A percentile compares a stretch with the other conserved stretches of the same genome.
Conservation (phyloP, 2,797 vertebrate species). For the Sardinella longiceps region DNA sequence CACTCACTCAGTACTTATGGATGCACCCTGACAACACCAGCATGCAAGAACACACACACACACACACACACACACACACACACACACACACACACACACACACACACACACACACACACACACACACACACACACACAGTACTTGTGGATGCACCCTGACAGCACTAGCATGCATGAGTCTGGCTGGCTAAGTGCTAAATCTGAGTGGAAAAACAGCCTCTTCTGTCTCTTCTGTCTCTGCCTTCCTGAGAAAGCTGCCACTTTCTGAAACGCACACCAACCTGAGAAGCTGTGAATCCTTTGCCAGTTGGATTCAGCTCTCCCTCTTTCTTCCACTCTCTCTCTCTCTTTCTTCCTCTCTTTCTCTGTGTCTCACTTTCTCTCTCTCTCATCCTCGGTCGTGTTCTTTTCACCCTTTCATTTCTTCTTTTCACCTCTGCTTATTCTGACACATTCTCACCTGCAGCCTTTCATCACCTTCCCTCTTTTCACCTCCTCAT, state of each 20-base stretch:
- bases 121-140: neutral
- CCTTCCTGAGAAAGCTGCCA: neutral
- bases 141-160: too few relatives aligned
- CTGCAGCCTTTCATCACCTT: neutral
- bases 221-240: too few relatives aligned
- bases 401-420: neutral
- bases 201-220: neutral
- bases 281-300: neutral
- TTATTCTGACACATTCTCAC: constrained; percentile 10
- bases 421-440: neutral
- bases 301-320: neutral
- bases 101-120: too few relatives aligned
- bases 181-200: neutral
- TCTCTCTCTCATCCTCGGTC: too few relatives aligned
- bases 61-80: too few relatives aligned
- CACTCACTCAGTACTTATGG: neutral
- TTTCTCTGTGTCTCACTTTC: too few relatives aligned
- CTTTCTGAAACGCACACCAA: neutral
- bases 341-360: neutral
- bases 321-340: neutral
- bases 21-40: neutral
- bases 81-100: too few relatives aligned
- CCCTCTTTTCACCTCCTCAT: neutral
- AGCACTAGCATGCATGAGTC: neutral
- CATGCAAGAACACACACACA: too few relatives aligned